Evolutionary conservation across 2,888 invertebrate genomes (phyloP), one percentile per base, ranked within the genome.

Genomic region (Alloscopus bannaensis): DNA sequence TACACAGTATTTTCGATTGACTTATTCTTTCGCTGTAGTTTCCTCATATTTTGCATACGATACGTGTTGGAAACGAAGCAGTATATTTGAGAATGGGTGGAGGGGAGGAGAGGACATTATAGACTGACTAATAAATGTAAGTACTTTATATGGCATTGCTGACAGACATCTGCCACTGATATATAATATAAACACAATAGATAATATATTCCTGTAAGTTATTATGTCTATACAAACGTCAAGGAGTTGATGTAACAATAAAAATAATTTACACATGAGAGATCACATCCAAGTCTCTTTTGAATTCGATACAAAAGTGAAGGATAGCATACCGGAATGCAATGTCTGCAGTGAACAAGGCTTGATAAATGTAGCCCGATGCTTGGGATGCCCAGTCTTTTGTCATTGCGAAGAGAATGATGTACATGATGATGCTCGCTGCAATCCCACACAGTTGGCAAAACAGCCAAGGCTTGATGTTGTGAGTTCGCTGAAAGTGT

Each of bases 1-100:
- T 80, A 80, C 40, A 0, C 59, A 3, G 80, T 75, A 18, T 75
- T 80, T 57, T 64, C 60, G 3, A 65, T 75, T 24, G 80, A 80
- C 28, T 50, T 80, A 31, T 47, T 70, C 20, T 72, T 80, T 45
- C 69, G 80, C 13, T 70, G 57, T 60, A 70, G 75, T 20, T 80
- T 75, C 52, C 45, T 80, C 1, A 47, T 80, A 28, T 57, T 70
- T 66, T 80, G 80, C 47, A 55, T 80, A 40, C 55, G 65, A 31
- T 70, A 66, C 47, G 26, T 73, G 3, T 22, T 66, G 2, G 20
- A 66, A 42, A 73, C 65, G 26, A 73, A 59, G 24, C 22, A 59
- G n/a, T n/a, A n/a, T n/a, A n/a, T n/a, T n/a, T n/a, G n/a, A n/a
- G n/a, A n/a, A n/a, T n/a, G n/a, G n/a, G n/a, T n/a, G n/a, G n/a